phyloP scores from a whole-genome alignment of 2,113 vertebrate genomes.

The Eidolon helvum region DNA sequence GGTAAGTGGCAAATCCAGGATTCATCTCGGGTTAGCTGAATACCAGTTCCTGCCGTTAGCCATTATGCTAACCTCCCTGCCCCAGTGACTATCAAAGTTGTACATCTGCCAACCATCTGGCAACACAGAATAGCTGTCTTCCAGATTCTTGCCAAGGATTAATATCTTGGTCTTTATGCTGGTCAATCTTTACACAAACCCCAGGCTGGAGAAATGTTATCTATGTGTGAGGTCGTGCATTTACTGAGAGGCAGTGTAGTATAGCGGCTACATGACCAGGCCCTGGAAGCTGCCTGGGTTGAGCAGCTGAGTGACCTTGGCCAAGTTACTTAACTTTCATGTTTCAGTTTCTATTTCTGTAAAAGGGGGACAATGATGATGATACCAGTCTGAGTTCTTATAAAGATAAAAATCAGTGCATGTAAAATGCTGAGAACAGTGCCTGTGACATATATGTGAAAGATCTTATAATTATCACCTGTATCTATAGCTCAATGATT shows the following conservation, averaged over 20 bases:
- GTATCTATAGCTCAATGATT: not conserved
- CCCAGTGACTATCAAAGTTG: not conserved
- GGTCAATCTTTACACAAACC: not conserved
- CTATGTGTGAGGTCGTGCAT: not conserved
- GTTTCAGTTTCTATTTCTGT: not conserved
- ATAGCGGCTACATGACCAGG: not conserved
- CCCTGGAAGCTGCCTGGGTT: not conserved
- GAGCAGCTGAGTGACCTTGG: not conserved
- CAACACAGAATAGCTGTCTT: not conserved
- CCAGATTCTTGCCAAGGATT: not conserved
- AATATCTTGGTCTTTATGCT: not conserved
- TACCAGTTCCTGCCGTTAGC: not conserved
- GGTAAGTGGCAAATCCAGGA: not conserved
- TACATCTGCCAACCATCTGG: not conserved
- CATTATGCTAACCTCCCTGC: not conserved
- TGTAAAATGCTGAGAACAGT: not conserved
- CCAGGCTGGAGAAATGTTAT: not conserved
- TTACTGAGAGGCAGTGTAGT: not conserved
- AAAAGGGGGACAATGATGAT: not conserved
- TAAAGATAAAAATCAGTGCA: not conserved
- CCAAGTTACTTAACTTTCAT: not conserved
- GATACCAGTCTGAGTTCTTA: not conserved
- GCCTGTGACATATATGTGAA: not conserved
- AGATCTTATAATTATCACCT: not conserved
- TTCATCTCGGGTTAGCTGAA: not conserved